A percentile compares a stretch with the other conserved stretches of the same genome.
phyloP scores from a whole-genome alignment of 2,797 vertebrate species.

The Galago senegalensis region DNA sequence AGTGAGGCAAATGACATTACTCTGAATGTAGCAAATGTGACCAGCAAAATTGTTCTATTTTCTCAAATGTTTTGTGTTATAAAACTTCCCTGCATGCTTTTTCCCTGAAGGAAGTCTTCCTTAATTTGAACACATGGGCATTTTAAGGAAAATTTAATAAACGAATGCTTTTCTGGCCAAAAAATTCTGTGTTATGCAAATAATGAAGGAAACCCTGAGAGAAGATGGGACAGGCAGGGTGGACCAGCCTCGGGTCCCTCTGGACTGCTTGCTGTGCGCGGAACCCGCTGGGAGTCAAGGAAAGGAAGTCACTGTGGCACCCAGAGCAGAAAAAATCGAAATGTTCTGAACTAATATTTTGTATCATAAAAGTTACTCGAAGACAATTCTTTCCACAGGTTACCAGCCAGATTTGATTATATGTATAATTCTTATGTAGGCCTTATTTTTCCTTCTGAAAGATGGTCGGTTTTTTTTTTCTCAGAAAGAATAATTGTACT shows the following conservation, averaged over 20 bases:
- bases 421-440: conserved; percentile 5
- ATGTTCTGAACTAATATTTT: conserved; percentile 70
- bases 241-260: neutral
- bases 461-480: conserved; percentile 53
- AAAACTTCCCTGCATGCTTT: conserved; percentile 28
- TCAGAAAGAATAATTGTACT: conserved; percentile 55
- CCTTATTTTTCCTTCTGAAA: conserved; percentile 61
- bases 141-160: conserved; percentile 70
- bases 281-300: conserved; percentile 39
- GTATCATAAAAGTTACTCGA: conserved; percentile 62
- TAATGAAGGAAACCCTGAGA: conserved; percentile 20
- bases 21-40: neutral
- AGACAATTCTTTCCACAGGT: conserved; percentile 66
- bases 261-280: neutral
- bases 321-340: conserved; percentile 66
- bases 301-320: conserved; percentile 52
- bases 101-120: conserved; percentile 54
- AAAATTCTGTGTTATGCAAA: conserved; percentile 55
- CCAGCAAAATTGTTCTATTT: neutral
- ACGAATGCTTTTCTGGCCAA: conserved; percentile 63
- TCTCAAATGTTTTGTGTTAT: conserved; percentile 53
- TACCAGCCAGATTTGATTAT: conserved; percentile 54
- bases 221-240: neutral
- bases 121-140: conserved; percentile 62
- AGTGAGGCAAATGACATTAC: neutral